Evolutionary conservation across 2,113 vertebrate species (phyloP).

Genomic region (Neotragus pygmaeus): DNA sequence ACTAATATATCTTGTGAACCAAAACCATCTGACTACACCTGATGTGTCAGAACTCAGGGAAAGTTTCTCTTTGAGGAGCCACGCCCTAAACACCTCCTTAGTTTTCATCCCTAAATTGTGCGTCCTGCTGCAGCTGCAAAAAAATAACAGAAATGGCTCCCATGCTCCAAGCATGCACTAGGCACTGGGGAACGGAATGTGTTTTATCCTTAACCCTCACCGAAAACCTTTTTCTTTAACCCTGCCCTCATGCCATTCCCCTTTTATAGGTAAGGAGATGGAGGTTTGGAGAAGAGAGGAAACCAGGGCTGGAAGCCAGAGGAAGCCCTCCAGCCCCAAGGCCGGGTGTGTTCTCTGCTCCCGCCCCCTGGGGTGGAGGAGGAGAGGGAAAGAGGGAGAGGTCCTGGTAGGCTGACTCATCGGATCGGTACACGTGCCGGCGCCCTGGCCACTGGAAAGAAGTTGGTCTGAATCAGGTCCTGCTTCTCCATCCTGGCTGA

Average conservation of each 20-base stretch:
- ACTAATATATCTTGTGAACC: neutral
- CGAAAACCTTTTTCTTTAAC: neutral
- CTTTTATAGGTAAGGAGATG: neutral
- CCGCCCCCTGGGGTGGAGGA: neutral
- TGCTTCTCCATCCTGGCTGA: neutral
- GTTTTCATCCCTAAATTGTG: neutral
- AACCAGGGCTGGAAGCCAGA: neutral
- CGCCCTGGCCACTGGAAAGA: neutral
- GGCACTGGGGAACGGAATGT: neutral
- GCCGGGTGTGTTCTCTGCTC: neutral
- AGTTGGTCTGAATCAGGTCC: neutral
- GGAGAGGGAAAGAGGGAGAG: neutral
- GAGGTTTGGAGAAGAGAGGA: neutral
- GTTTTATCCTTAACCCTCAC: neutral
- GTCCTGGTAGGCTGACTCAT: neutral
- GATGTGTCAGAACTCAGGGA: neutral
- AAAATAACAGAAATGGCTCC: neutral
- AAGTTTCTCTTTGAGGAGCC: neutral
- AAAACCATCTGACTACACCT: neutral
- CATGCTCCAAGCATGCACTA: neutral
- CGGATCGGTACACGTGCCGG: rapidly evolving
- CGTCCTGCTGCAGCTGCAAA: neutral
- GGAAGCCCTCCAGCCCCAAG: neutral
- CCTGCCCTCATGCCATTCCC: neutral
- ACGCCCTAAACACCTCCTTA: neutral